Base-by-base conservation (phyloP, 2,888 invertebrate genomes). In the Dryomyza anilis region DNA sequence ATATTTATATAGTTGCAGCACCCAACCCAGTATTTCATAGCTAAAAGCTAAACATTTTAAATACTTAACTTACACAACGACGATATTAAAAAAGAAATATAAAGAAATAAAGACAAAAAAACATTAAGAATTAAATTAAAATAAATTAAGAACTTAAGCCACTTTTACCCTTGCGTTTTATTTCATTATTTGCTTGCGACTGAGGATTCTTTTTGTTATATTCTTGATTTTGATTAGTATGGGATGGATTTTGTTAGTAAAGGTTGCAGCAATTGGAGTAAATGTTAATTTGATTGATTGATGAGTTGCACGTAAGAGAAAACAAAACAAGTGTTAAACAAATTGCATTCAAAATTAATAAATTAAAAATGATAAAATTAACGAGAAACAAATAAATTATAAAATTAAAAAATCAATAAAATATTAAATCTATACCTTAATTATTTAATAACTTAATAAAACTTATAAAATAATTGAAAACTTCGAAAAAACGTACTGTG, bases 111-210 rank as follows among this genome's bases (percentile, higher is more conserved):
- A 58, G n/a, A 46, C 27, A 48, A 53, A 46, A 48, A 61, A 68
- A 53, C 66, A 67, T 71, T 76, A 73, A 72, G 71, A 53, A 69
- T 65, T 68, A 60, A 71, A 68, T 70, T 56, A 65, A 56, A 66
- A 66, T 30, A 14, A 48, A 30, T 50, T 53, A 25, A 52, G n/a
- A n/a, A n/a, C n/a, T n/a, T n/a, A n/a, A n/a, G n/a, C n/a, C n/a
- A n/a, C n/a, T n/a, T n/a, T 76, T 82, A 82, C 82, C 82, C 82
- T 81, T 83, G 68, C 82, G 75, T 73, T 82, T 83, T 14, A 78
- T 76, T 72, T 75, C 78, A 76, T n/a, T n/a, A n/a, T n/a, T n/a
- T n/a, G n/a, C 81, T 76, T 78, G 72, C 60, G 71, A 65, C 74
- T 76, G 79, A 57, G 67, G 69, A n/a, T n/a, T n/a, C 72, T 74